These are phyloP conservation scores for Psittacula cyanocephala DNA, from an alignment of 2,113 vertebrate genomes.

Conservation along the genomic window DNA sequence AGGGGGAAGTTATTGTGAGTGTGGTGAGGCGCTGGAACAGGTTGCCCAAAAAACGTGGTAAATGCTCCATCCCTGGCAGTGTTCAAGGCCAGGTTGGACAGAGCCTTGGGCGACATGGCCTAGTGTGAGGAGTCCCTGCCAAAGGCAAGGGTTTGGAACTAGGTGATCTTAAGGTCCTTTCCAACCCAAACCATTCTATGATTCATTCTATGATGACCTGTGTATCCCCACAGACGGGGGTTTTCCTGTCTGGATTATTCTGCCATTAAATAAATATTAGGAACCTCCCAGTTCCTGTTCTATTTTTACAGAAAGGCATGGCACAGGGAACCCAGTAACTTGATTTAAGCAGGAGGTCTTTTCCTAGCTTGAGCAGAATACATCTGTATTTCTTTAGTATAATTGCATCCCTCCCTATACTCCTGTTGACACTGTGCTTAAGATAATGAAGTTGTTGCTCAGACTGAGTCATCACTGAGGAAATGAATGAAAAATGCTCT, in stretches of 20 bases:
- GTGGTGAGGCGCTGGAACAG: neutral
- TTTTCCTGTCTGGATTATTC: neutral
- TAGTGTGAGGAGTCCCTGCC: neutral
- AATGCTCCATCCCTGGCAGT: neutral
- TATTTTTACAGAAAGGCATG: neutral
- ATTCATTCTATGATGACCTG: neutral
- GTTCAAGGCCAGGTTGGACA: neutral
- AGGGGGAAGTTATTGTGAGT: no score
- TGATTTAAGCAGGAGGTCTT: neutral
- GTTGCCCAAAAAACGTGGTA: neutral
- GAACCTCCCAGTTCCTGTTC: neutral
- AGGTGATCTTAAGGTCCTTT: neutral
- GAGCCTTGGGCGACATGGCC: neutral
- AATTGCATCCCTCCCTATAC: neutral
- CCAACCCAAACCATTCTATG: neutral
- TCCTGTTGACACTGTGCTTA: neutral
- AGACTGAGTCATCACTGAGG: neutral
- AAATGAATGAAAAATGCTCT: neutral
- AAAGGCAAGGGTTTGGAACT: neutral
- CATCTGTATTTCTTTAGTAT: neutral
- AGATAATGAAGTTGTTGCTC: neutral
- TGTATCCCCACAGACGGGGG: neutral
- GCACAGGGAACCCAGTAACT: neutral
- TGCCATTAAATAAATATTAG: neutral
- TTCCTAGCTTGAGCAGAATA: neutral